Percentiles rank a stretch among this genome's conserved stretches.
These are phyloP conservation scores for Hybognathus amarus DNA, from an alignment of 2,797 vertebrate species.

Conservation along the genomic window DNA sequence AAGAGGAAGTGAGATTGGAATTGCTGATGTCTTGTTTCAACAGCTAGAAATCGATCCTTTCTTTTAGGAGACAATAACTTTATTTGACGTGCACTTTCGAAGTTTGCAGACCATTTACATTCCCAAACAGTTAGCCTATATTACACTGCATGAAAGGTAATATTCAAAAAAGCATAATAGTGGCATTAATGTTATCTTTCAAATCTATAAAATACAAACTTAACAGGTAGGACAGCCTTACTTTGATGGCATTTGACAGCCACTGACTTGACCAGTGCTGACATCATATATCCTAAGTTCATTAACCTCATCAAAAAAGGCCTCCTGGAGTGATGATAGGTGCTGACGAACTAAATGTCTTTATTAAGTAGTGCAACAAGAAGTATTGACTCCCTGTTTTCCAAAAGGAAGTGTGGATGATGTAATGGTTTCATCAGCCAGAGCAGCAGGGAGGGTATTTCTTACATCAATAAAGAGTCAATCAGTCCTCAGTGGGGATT, in stretches of 20 bases:
- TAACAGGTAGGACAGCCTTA: not conserved
- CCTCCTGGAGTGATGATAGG: conserved; percentile 49
- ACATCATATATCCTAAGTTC: conserved; percentile 36
- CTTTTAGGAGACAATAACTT: not conserved
- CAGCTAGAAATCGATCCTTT: not conserved
- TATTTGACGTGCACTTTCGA: not conserved
- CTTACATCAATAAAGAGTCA: conserved; percentile 46
- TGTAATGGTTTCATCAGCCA: conserved; percentile 55
- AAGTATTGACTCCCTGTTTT: conserved; percentile 64
- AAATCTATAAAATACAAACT: too few relatives aligned
- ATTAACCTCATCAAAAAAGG: conserved; percentile 44
- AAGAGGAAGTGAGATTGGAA: too few relatives aligned
- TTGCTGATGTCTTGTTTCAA: too few relatives aligned
- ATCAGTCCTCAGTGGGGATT: conserved; percentile 25
- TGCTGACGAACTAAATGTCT: conserved; percentile 51
- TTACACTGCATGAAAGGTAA: too few relatives aligned
- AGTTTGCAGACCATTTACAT: not conserved
- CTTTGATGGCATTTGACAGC: not conserved
- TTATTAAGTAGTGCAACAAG: conserved; percentile 61
- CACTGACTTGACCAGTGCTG: not conserved
- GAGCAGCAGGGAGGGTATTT: conserved; percentile 54
- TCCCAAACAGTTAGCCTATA: too few relatives aligned
- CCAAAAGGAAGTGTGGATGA: conserved; percentile 65
- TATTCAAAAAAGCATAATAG: too few relatives aligned
- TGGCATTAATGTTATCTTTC: too few relatives aligned